These are phyloP conservation scores for Esox masquinongy DNA, from an alignment of 2,797 vertebrate species.

Conservation along the genomic window DNA sequence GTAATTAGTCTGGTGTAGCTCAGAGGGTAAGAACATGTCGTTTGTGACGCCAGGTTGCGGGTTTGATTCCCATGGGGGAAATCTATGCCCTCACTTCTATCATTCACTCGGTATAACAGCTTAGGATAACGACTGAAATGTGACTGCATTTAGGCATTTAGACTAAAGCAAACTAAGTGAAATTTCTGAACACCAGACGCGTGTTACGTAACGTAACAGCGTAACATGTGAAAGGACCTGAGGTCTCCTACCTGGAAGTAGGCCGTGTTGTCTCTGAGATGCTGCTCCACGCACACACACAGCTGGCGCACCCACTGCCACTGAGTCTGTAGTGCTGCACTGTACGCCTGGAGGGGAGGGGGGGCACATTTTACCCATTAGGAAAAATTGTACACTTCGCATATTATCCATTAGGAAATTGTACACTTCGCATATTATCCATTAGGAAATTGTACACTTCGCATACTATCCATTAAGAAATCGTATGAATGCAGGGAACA, in stretches of 20 bases:
- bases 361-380: not conserved
- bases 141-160: too few relatives aligned
- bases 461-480: too few relatives aligned
- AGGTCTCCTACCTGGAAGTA: conserved; percentile 87
- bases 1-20: not conserved
- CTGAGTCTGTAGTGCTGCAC: conserved; percentile 92
- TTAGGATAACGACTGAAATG: too few relatives aligned
- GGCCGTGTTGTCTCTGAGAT: conserved; percentile 90
- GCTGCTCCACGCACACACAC: conserved; percentile 93
- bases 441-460: too few relatives aligned
- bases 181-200: not conserved
- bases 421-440: too few relatives aligned
- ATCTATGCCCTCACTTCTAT: too few relatives aligned
- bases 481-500: not conserved
- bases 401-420: too few relatives aligned
- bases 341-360: conserved; percentile 83
- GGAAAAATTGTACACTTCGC: too few relatives aligned
- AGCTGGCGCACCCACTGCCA: conserved; percentile 97
- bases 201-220: not conserved
- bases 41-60: too few relatives aligned
- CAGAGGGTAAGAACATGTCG: too few relatives aligned
- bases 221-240: not conserved
- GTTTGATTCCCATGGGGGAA: too few relatives aligned
- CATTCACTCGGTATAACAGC: too few relatives aligned
- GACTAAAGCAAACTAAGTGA: not conserved